These are phyloP conservation scores for Entelurus aequoreus DNA, from an alignment of 2,113 vertebrate species.

Conservation along the genomic window DNA sequence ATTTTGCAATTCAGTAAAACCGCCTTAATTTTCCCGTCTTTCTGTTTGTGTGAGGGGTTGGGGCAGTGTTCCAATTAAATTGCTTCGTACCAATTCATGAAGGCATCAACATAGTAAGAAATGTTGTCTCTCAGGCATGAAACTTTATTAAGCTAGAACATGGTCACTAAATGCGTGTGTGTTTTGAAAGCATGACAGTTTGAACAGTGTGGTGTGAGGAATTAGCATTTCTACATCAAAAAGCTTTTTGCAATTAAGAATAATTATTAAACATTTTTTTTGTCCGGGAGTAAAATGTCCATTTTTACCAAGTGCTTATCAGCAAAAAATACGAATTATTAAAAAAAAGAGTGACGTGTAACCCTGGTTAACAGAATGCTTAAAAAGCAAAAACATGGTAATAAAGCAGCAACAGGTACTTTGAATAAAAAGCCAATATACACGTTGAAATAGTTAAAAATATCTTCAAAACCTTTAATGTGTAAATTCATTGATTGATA, in stretches of 20 bases:
- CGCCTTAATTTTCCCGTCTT: neutral
- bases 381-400: too few species aligned
- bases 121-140: conserved; percentile 61
- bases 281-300: conserved; percentile 80
- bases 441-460: too few species aligned
- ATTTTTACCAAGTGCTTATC: conserved; percentile 73
- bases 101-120: conserved; percentile 22
- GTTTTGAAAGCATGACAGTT: conserved; percentile 94
- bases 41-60: neutral
- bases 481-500: too few species aligned
- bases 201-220: conserved; percentile 93
- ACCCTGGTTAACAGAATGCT: too few species aligned
- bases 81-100: conserved; percentile 9
- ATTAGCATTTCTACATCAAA: conserved; percentile 98
- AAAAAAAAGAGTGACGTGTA: too few species aligned
- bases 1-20: neutral
- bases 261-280: conserved; percentile 87
- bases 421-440: too few species aligned
- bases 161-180: conserved; percentile 91
- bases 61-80: conserved; percentile 6
- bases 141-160: conserved; percentile 85
- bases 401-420: too few species aligned
- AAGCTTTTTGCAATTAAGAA: conserved; percentile 92
- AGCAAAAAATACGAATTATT: conserved; percentile 49
- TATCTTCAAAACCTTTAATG: too few species aligned